Evolutionary conservation across 2,797 vertebrate genomes (phyloP), one percentile per base, ranked within the genome.

Genomic region (Luscinia megarhynchos): DNA sequence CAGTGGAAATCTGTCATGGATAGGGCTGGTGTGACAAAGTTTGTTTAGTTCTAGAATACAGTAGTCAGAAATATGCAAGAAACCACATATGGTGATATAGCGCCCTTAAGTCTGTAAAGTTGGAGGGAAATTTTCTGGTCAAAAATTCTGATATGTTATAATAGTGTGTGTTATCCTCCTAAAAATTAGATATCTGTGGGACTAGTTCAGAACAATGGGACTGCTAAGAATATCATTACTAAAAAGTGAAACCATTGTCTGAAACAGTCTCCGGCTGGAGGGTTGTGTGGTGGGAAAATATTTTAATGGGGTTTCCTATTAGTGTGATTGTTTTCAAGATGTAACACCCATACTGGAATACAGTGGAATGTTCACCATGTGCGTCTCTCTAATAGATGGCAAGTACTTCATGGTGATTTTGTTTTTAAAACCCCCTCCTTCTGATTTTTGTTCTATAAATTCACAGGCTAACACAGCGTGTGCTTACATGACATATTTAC

Each of bases 171-270:
- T 93, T 96, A 96, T 89, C 89, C 96, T 58, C 91, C 92, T 96
- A 94, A 96, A 97, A 97, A 97, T 95, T 92, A 97, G 96, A 93
- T 96, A 97, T 97, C 93, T 97, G 93, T 97, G 95, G 87, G 93
- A 97, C 96, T 93, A 75, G 77, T 89, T 95, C 84, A 93, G 87
- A 97, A 96, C 92, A 95, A 93, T 96, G 70, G 63, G 40, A 73
- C 87, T 95, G 94, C 87, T 95, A 96, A 87, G 89, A 97, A 96
- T 95, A 95, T 97, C 61, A 82, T 94, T 97, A 90, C 80, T 84
- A 92, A 97, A 95, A 95, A 95, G 92, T 94, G 83, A 96, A 97
- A 93, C 93, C 90, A 57, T 95, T 97, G 90, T 96, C 93, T 94
- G 94, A 94, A 94, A 90, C 41, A 4, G 74, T 94, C 95, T 93